Percentiles rank a stretch among this genome's conserved stretches.
These are phyloP conservation scores for Pungitius pungitius DNA, from an alignment of 2,113 vertebrate genomes.

Conservation along the genomic window DNA sequence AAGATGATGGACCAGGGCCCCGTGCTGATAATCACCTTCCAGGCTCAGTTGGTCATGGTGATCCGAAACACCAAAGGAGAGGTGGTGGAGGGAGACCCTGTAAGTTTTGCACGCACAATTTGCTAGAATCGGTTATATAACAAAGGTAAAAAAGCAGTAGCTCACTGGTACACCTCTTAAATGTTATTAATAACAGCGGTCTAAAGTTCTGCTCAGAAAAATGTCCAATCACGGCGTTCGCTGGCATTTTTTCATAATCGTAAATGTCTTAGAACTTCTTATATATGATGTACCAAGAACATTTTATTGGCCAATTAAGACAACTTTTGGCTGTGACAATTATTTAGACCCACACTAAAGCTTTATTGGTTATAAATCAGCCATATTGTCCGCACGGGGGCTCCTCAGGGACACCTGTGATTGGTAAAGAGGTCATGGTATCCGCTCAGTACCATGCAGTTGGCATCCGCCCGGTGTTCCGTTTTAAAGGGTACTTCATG, in stretches of 20 bases:
- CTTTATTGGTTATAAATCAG: slow-evolving; percentile 52
- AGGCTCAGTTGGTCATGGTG: slow-evolving; percentile 95
- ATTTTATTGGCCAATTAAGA: slow-evolving; percentile 3
- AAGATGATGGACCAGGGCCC: slow-evolving; percentile 99
- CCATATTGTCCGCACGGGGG: slow-evolving; percentile 1
- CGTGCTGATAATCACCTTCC: slow-evolving; percentile 96
- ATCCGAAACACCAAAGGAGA: slow-evolving; percentile 88
- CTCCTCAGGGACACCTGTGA: slow-evolving; percentile 30
- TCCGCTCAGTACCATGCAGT: slow-evolving; percentile 12
- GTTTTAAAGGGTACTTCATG: slow-evolving; percentile 13
- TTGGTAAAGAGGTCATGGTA: slow-evolving; percentile 21
- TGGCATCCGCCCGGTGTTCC: slow-evolving; percentile 29
- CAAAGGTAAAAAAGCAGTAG: not conserved
- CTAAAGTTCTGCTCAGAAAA: not conserved
- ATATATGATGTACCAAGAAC: slow-evolving; percentile 9
- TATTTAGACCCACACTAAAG: slow-evolving; percentile 17
- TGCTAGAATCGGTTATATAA: not conserved
- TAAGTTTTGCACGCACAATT: slow-evolving; percentile 74
- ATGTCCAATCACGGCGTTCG: not conserved
- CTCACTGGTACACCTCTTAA: not conserved
- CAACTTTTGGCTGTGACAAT: slow-evolving; percentile 1
- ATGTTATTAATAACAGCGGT: not conserved
- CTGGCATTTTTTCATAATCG: not conserved
- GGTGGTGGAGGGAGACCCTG: slow-evolving; percentile 93
- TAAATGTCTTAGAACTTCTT: not conserved